Percentiles rank a stretch among this genome's conserved stretches.
Conservation (phyloP, 2,113 vertebrate genomes). For the Lota lota region DNA sequence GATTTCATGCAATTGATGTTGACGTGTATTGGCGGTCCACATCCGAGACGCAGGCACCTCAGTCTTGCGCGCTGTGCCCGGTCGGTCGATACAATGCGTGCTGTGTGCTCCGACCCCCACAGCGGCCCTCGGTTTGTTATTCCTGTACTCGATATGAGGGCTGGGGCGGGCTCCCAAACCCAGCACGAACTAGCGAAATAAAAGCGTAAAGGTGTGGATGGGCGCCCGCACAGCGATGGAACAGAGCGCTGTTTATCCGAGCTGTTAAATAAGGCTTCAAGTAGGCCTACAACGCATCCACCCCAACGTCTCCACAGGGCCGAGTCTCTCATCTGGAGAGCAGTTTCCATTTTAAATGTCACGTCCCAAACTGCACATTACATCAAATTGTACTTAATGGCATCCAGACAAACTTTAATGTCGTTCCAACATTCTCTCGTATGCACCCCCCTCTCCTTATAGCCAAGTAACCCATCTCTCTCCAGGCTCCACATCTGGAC, state of each 20-base stretch:
- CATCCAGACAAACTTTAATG: constrained; percentile 84
- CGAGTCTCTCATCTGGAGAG: constrained; percentile 76
- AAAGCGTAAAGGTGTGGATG: constrained; percentile 56
- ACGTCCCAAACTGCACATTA: constrained; percentile 79
- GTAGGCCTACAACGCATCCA: constrained; percentile 39
- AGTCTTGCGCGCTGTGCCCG: constrained; percentile 41
- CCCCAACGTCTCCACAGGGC: constrained; percentile 34
- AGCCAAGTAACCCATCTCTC: constrained; percentile 64
- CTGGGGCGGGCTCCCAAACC: constrained; percentile 44
- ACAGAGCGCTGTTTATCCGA: constrained; percentile 75
- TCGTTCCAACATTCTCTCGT: constrained; percentile 77
- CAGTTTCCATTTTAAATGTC: constrained; percentile 80
- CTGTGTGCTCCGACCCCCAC: constrained; percentile 62
- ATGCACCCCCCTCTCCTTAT: constrained; percentile 48
- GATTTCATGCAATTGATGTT: constrained; percentile 53
- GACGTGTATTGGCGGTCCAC: constrained; percentile 49
- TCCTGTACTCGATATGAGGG: constrained; percentile 67
- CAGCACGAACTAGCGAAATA: constrained; percentile 61
- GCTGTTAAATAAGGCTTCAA: constrained; percentile 72
- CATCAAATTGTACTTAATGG: constrained; percentile 84
- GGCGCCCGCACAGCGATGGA: constrained; percentile 57
- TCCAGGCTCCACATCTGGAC: constrained; percentile 74
- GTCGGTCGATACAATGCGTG: constrained; percentile 57
- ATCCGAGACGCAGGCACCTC: constrained; percentile 47
- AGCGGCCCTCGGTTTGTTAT: constrained; percentile 67